Conservation (phyloP, 2,113 vertebrate species). For the Dicaeum eximium region DNA sequence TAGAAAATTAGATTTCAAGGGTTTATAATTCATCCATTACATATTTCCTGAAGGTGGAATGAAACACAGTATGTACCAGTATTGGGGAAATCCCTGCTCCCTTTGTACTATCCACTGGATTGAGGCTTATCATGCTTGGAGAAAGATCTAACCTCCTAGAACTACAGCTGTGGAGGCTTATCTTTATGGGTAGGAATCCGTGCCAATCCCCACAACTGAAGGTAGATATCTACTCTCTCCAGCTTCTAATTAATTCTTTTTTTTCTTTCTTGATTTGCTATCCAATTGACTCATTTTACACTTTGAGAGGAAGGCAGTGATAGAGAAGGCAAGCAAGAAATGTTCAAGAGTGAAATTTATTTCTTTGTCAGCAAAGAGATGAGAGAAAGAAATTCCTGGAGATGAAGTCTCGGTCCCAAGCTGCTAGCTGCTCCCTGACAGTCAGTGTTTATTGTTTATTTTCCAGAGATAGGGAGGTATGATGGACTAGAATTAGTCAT, state of each 20-base stretch:
- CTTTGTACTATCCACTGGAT: neutral
- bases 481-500: neutral
- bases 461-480: neutral
- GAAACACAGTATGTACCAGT: neutral
- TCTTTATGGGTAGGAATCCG: neutral
- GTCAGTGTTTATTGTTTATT: neutral
- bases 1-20: conserved; percentile 30
- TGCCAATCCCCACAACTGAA: neutral
- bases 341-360: neutral
- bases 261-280: neutral
- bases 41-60: conserved; percentile 27
- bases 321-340: neutral
- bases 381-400: neutral
- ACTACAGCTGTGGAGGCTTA: conserved; percentile 1
- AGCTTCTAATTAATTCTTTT: neutral
- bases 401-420: neutral
- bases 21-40: conserved; percentile 6
- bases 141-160: conserved; percentile 8
- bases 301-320: neutral
- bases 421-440: neutral
- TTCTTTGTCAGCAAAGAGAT: neutral
- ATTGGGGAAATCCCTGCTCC: conserved; percentile 22
- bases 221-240: neutral
- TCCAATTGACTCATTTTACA: neutral
- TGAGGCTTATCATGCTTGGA: neutral